phyloP scores from a whole-genome alignment of 2,888 invertebrate species.

The Thereva unica region DNA sequence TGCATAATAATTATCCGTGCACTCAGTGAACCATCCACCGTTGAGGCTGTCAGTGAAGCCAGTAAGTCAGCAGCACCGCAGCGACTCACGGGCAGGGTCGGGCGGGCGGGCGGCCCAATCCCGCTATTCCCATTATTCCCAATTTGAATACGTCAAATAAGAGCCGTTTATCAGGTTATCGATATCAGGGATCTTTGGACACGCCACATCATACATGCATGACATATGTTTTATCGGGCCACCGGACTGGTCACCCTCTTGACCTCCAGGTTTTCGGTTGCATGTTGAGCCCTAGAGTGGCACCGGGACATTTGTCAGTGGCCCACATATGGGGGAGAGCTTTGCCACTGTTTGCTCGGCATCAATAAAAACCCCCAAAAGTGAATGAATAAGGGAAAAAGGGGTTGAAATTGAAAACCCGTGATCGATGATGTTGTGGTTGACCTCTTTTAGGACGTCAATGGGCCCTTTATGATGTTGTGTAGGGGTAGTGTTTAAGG shows the following conservation, averaged over 20 bases:
- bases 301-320: constrained; percentile 39
- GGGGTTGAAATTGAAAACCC: constrained; percentile 34
- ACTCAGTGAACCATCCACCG: constrained; percentile 29
- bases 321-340: constrained; percentile 14
- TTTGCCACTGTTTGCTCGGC: constrained; percentile 13
- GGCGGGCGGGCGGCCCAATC: constrained; percentile 6
- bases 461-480: background rate
- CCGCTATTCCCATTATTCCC: constrained; percentile 38
- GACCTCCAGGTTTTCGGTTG: constrained; percentile 34
- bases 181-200: constrained; percentile 42
- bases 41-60: constrained; percentile 19
- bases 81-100: background rate
- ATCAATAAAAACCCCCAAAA: constrained; percentile 1
- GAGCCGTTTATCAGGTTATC: constrained; percentile 41
- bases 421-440: constrained; percentile 42
- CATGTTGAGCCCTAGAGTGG: constrained; percentile 28
- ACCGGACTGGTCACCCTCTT: constrained; percentile 35
- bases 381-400: constrained; percentile 6
- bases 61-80: constrained; percentile 13
- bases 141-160: constrained; percentile 40
- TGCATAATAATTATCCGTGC: constrained; percentile 43
- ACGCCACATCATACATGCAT: constrained; percentile 42
- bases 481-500: constrained; percentile 26
- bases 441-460: constrained; percentile 36
- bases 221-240: constrained; percentile 39